A percentile compares a stretch with the other conserved stretches of the same genome.
phyloP scores from a whole-genome alignment of 2,888 invertebrate genomes.

The Galerucella nymphaeae region DNA sequence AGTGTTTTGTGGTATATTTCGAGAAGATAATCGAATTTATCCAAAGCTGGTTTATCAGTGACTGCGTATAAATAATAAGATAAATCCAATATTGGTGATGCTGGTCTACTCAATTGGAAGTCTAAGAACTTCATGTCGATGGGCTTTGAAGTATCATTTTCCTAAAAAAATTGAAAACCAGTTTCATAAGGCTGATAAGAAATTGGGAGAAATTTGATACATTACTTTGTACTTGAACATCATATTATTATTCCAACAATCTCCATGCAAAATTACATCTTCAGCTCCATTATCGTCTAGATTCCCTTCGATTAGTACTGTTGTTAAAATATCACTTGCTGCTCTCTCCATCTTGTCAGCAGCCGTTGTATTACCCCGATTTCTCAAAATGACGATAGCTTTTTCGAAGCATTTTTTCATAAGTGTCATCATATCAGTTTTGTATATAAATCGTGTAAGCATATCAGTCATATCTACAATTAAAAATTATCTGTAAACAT shows the following conservation, averaged over 20 bases:
- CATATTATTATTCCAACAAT: slow-evolving; percentile 59
- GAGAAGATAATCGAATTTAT: slow-evolving; percentile 51
- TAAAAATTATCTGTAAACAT: not conserved
- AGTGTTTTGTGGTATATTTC: slow-evolving; percentile 51
- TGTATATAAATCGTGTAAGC: slow-evolving; percentile 45
- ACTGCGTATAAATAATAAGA: slow-evolving; percentile 54
- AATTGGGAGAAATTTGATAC: not conserved
- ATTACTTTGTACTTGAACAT: slow-evolving; percentile 55
- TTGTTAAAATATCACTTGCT: slow-evolving; percentile 38
- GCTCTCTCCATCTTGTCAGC: slow-evolving; percentile 45
- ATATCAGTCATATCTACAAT: slow-evolving; percentile 20
- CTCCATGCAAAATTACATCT: slow-evolving; percentile 49
- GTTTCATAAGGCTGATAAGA: not conserved
- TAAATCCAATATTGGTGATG: slow-evolving; percentile 52
- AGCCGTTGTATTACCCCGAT: slow-evolving; percentile 23
- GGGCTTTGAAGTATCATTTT: slow-evolving; percentile 44
- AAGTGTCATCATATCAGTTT: slow-evolving; percentile 37
- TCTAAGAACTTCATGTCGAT: slow-evolving; percentile 52
- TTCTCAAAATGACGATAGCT: slow-evolving; percentile 41
- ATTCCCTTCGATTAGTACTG: too few relatives aligned
- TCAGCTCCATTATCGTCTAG: slow-evolving; percentile 9
- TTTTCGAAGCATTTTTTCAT: slow-evolving; percentile 41
- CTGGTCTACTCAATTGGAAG: slow-evolving; percentile 51
- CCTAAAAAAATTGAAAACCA: slow-evolving; percentile 44
- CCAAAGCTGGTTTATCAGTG: slow-evolving; percentile 46